Evolutionary conservation across 2,113 vertebrate species (phyloP).

Genomic region (Sander lucioperca): DNA sequence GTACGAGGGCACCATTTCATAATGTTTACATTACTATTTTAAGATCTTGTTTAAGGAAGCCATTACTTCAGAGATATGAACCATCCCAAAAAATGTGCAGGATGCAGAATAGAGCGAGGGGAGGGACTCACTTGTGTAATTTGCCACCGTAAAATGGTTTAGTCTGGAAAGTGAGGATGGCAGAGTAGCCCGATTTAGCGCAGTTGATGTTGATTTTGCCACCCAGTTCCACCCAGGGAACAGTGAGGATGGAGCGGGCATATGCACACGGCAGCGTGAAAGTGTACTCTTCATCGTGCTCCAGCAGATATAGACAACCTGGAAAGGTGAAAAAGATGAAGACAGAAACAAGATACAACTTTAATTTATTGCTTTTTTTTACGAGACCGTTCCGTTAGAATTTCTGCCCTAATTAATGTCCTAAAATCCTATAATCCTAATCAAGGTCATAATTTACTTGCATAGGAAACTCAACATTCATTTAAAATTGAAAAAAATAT

Average conservation of each 20-base stretch:
- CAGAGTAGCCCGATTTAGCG: conserved; percentile 93
- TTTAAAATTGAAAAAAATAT: background rate
- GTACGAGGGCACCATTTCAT: background rate
- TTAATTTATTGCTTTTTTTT: background rate
- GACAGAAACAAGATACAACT: background rate
- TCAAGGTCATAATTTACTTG: background rate
- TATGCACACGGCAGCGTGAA: conserved; percentile 97
- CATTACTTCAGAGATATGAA: background rate
- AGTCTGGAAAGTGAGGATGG: conserved; percentile 97
- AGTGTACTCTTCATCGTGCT: conserved; percentile 94
- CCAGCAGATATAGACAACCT: conserved; percentile 93
- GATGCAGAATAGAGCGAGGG: background rate
- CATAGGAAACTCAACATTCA: background rate
- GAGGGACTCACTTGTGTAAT: conserved; percentile 89
- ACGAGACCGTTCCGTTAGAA: background rate
- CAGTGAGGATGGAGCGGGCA: conserved; percentile 97
- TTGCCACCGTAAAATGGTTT: conserved; percentile 99
- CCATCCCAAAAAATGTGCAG: background rate
- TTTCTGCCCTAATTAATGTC: background rate
- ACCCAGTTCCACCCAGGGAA: conserved; percentile 98
- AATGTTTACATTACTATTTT: background rate
- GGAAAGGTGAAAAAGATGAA: background rate
- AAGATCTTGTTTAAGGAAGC: background rate
- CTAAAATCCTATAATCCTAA: background rate
- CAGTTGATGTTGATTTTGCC: conserved; percentile 96